Evolutionary conservation across 2,797 vertebrate genomes (phyloP), one percentile per base, ranked within the genome.

Genomic region (Neopelma chrysocephalum): DNA sequence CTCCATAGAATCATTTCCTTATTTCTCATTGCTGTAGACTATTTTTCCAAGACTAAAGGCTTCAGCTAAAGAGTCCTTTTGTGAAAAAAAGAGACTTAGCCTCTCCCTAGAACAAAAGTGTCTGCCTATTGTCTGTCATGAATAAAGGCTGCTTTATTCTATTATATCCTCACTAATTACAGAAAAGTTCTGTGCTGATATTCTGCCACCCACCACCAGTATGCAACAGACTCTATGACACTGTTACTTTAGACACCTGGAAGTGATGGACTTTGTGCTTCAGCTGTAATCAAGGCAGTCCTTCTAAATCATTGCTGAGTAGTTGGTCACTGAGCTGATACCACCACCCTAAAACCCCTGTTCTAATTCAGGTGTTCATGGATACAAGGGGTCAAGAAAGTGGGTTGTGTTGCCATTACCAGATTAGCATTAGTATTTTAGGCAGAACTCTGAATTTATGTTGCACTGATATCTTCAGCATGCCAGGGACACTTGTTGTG

Each of bases 21-120:
- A 48, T 66, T 95, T 90, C 56, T 90, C 51, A 84, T n/a, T 83
- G 61, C 12, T 72, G 18, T 69, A 66, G 47, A 56, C 48, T 68
- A 32, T 66, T 84, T 68, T 89, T 94, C n/a, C 60, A 40, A 88
- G 66, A 81, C 40, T 45, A 76, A 95, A 72, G 36, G 26, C 72
- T 92, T 81, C 76, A 86, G n/a, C 32, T 82, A 12, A 92, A 88
- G n/a, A 80, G 60, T 82, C 71, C 77, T 80, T 94, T 87, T 92
- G 29, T 80, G 70, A 77, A 76, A 91, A 86, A 79, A 53, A 53
- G 60, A 60, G 25, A 50, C 15, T 73, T 68, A 40, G 54, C n/a
- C 11, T 70, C n/a, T 92, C 34, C 34, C 14, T 88, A 72, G 54
- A 88, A 89, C 53, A 85, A 80, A 70, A 91, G 54, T 4, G 2